Evolutionary conservation across 1,140 invertebrate species (phyloP), one percentile per base, ranked within the genome.

Genomic region (Temnothorax curvispinosus): DNA sequence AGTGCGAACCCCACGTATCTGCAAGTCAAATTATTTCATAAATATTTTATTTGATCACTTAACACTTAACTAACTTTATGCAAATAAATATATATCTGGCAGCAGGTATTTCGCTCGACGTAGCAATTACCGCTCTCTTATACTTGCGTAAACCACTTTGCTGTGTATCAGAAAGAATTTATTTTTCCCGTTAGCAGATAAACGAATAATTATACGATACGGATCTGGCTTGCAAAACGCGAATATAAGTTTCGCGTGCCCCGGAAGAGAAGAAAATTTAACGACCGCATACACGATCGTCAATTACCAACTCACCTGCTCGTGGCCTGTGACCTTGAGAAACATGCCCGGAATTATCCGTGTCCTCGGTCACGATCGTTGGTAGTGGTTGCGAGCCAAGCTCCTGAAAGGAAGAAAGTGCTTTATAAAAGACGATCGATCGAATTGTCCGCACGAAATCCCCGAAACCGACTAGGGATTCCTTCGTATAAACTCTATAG

Each of bases 341-440:
- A 15, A 87, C 92, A 6, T 94, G 92, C 64, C 87, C 88, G 27
- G 93, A 91, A 65, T 91, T 91, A 58, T 95, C 94, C 6, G 91
- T 86, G 92, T 95, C 95, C 90, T 96, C 96, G 9, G 95, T 95
- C 35, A 95, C 94, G 65, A 95, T 96, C 44, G 95, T 96, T 8
- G 97, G 96, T 72, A 97, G 92, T 18, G 96, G 96, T 91, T 97
- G 96, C 2, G 96, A 97, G 13, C 96, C 96, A 85, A 97, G 95
- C 94, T 97, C 96, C 96, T 97, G 93, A 52, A 94, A 94, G 85
- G 88, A 93, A 82, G 87, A 89, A 90, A 93, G 60, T 44, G 27
- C 64, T 69, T 50, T 47, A 60, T 81, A 76, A 72, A 60, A 84
- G 52, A 54, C 54, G 7, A 50, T 58, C 44, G 35, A 69, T 60